Percentiles rank a stretch among this genome's conserved stretches.
phyloP scores from a whole-genome alignment of 2,888 invertebrate species.

The Pterostichus niger region DNA sequence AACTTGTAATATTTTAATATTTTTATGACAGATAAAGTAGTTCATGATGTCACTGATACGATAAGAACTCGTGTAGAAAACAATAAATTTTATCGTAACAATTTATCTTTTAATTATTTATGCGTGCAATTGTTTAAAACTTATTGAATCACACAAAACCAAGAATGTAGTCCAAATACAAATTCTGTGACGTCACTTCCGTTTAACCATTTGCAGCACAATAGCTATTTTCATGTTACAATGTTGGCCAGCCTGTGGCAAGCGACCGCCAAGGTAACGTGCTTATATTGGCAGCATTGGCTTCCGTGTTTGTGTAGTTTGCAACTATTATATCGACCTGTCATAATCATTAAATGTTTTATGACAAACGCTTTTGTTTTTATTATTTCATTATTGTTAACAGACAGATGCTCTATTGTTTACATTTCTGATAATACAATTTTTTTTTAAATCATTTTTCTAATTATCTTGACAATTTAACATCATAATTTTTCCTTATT shows the following conservation, averaged over 20 bases:
- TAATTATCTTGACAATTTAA: no score
- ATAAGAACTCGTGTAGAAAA: neutral
- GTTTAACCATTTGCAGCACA: neutral
- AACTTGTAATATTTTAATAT: no score
- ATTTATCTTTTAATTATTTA: no score
- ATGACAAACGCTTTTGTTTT: constrained; percentile 28
- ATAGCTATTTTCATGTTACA: constrained; percentile 33
- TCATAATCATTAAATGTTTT: constrained; percentile 21
- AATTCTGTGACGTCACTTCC: constrained; percentile 24
- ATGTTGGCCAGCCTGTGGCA: constrained; percentile 20
- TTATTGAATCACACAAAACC: no score
- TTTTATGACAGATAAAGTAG: neutral
- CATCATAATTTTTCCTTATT: no score
- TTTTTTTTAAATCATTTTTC: no score
- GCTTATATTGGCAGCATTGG: constrained; percentile 15
- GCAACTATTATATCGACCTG: constrained; percentile 36
- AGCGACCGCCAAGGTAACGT: constrained; percentile 28
- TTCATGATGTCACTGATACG: neutral
- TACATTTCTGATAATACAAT: no score
- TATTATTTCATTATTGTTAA: constrained; percentile 10
- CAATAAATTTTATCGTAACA: no score
- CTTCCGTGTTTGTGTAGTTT: constrained; percentile 28
- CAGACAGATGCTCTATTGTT: neutral
- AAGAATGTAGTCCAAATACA: constrained; percentile 33
- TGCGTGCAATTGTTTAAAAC: no score